Percentiles rank a stretch among this genome's conserved stretches.
Conservation (phyloP, 2,113 vertebrate species). For the Galeopterus variegatus region DNA sequence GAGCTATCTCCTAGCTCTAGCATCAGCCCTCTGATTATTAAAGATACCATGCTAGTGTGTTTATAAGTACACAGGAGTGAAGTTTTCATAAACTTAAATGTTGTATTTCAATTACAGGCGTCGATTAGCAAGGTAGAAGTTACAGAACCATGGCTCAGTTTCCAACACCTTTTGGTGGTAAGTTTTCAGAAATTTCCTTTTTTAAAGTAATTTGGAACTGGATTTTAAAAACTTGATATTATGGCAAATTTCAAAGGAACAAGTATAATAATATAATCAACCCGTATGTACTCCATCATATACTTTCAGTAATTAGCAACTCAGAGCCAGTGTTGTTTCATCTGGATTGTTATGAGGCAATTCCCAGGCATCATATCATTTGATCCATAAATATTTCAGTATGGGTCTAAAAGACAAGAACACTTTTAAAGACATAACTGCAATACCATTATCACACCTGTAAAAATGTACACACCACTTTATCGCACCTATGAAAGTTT, state of each 20-base stretch:
- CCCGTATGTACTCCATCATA: no score
- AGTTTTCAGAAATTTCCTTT: slow-evolving; percentile 83
- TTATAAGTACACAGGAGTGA: background rate
- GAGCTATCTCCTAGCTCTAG: background rate
- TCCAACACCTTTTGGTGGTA: slow-evolving; percentile 97
- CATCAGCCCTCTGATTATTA: background rate
- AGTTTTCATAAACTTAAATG: slow-evolving; percentile 22
- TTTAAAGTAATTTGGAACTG: background rate
- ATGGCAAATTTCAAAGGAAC: background rate
- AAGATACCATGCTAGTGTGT: background rate
- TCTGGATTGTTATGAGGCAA: slow-evolving; percentile 1
- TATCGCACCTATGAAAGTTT: background rate
- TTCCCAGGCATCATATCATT: background rate
- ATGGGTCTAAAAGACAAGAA: slow-evolving; percentile 6
- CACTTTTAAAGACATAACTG: background rate
- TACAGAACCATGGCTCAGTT: slow-evolving; percentile 99
- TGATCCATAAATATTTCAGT: slow-evolving; percentile 2
- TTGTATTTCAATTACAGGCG: slow-evolving; percentile 82
- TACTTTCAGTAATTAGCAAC: background rate
- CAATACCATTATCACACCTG: background rate
- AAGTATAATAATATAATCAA: no score
- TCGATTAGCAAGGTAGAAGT: slow-evolving; percentile 88
- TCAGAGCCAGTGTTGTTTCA: background rate
- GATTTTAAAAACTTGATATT: background rate
- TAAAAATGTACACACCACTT: background rate